A percentile compares a stretch with the other conserved stretches of the same genome.
These are phyloP conservation scores for Sicus ferrugineus DNA, from an alignment of 2,888 invertebrate species.

Conservation along the genomic window DNA sequence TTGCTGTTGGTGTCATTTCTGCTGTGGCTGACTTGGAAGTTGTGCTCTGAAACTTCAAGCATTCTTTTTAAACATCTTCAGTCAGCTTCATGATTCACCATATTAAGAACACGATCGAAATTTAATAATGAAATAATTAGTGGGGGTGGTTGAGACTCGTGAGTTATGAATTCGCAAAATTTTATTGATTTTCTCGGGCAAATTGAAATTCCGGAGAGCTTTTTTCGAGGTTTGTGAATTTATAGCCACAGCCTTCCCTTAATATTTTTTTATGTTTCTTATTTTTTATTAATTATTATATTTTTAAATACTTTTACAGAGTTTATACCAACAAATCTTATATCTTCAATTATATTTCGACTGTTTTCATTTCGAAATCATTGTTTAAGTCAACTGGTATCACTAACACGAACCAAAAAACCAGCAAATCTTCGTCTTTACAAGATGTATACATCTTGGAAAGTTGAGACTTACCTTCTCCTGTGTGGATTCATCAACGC, in stretches of 20 bases:
- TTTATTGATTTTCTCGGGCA: no score
- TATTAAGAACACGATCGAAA: conserved; percentile 40
- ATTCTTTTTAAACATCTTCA: conserved; percentile 48
- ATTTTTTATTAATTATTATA: no score
- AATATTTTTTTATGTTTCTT: no score
- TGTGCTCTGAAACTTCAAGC: neutral
- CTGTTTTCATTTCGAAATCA: neutral
- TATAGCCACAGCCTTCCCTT: neutral
- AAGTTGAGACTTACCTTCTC: conserved; percentile 73
- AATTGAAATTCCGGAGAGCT: no score
- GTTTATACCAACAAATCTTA: no score
- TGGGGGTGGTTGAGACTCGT: conserved; percentile 7
- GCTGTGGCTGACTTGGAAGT: conserved; percentile 17
- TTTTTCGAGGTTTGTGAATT: no score
- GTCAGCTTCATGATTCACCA: conserved; percentile 58
- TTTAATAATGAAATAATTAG: conserved; percentile 37
- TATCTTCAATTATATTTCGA: neutral
- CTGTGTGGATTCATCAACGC: conserved; percentile 82
- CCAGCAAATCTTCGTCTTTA: no score
- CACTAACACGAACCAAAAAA: no score
- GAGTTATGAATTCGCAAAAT: no score
- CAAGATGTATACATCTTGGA: neutral
- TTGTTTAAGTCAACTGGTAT: no score
- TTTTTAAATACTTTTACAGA: no score
- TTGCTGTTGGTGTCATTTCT: neutral